Evolutionary conservation across 1,140 invertebrate species (phyloP).

Genomic region (Hermatobates lingyangjiaoensis): DNA sequence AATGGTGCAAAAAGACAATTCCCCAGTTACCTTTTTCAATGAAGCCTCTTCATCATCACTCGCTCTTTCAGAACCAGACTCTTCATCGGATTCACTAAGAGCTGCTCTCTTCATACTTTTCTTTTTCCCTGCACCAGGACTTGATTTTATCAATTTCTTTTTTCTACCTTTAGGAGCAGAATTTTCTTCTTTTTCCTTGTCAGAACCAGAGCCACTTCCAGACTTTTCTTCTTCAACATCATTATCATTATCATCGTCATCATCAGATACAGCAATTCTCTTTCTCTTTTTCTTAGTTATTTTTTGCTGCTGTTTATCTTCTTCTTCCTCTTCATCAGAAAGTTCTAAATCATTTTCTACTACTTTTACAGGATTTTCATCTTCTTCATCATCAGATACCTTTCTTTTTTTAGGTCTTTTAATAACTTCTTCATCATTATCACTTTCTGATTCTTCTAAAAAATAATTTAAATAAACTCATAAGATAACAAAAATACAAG

Average conservation of each 20-base stretch:
- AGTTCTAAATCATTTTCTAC: constrained; percentile 1
- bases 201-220: background rate
- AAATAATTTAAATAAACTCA: too few species aligned
- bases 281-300: constrained; percentile 14
- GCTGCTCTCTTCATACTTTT: too few species aligned
- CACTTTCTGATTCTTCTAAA: constrained; percentile 6
- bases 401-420: too few species aligned
- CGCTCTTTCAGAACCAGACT: too few species aligned
- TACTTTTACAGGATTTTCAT: background rate
- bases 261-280: constrained; percentile 18
- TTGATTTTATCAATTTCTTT: too few species aligned
- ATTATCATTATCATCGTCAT: constrained; percentile 15
- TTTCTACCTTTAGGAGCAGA: constrained; percentile 6
- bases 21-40: too few species aligned
- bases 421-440: constrained; percentile 6
- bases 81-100: too few species aligned
- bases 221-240: constrained; percentile 16
- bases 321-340: constrained; percentile 7
- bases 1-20: too few species aligned
- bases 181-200: constrained; percentile 12
- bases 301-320: background rate
- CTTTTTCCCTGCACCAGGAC: too few species aligned
- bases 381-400: background rate
- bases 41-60: too few species aligned
- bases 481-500: too few species aligned